Conservation (phyloP, 2,797 vertebrate species). For the Rhinogobio ventralis region DNA sequence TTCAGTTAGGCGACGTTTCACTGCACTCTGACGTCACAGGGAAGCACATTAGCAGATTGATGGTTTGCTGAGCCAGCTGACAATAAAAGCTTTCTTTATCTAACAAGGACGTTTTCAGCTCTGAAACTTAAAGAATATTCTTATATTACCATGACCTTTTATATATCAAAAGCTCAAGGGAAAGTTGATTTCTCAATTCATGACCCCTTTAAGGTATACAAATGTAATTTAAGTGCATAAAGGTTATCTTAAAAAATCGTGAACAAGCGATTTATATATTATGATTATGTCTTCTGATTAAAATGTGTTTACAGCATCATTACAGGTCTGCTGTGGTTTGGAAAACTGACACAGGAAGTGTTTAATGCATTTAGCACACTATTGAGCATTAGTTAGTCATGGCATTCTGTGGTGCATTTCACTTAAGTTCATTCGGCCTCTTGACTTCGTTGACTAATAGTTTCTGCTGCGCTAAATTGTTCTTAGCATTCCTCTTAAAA, state of each 20-base stretch:
- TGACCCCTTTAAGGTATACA: too few species aligned
- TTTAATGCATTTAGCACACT: constrained; percentile 36
- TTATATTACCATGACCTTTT: too few species aligned
- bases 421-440: constrained; percentile 12
- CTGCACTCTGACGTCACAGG: too few species aligned
- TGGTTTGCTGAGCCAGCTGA: too few species aligned
- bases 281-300: constrained; percentile 24
- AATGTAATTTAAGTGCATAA: not conserved
- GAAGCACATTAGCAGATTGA: too few species aligned
- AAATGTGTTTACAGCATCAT: constrained; percentile 18
- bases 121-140: too few species aligned
- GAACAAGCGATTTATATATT: too few species aligned
- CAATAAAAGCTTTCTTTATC: too few species aligned
- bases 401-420: constrained; percentile 11
- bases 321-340: constrained; percentile 12
- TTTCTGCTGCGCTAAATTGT: constrained; percentile 68
- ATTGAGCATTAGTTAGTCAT: not conserved
- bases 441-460: constrained; percentile 60
- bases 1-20: too few species aligned
- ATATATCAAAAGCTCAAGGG: too few species aligned
- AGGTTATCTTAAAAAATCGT: not conserved
- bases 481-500: constrained; percentile 68
- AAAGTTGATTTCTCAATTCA: too few species aligned
- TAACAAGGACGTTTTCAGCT: too few species aligned
- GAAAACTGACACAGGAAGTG: constrained; percentile 27